Evolutionary conservation across 2,888 invertebrate genomes (phyloP), one percentile per base, ranked within the genome.

Genomic region (Acanthococcus lagerstroemiae): DNA sequence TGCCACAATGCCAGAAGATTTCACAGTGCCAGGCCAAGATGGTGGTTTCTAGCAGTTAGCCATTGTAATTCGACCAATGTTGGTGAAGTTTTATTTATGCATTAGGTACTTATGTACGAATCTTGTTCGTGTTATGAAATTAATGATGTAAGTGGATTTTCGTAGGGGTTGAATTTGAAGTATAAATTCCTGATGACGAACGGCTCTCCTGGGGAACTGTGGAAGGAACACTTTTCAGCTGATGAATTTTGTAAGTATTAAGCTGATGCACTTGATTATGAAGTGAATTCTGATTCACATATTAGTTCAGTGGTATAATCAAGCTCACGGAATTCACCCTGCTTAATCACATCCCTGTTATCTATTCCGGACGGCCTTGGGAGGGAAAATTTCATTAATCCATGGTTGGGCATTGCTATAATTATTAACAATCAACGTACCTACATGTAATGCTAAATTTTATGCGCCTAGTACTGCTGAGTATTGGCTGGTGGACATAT

Each of bases 21-120:
- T 75, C 78, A 84, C 3, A 90, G 91, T 0, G 82, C 86, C 0
- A 80, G 95, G 58, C 92, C 91, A 73, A 78, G 95, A 26, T 95
- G 95, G 95, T 95, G 95, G 95, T 95, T 90, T 73, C 83, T 95
- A 30, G 93, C 89, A 1, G 78, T 92, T 37, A 86, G 88, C 69
- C 89, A 89, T 73, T 93, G 92, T 74, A 83, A 85, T 55, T 82
- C 82, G 48, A 78, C 78, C 25, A 83, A 82, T 79, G 84, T 84
- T 73, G 71, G 68, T 67, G 17, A 58, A 44, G 37, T 54, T 58
- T 26, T 48, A 45, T 24, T 52, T 48, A 21, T 60, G 4, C 12
- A 46, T 46, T 21, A 57, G 4, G 25, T 46, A 7, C 4, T 24
- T 24, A n/a, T 21, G 5, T 15, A 55, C n/a, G 19, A 19, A n/a